These are phyloP conservation scores for Morinoia aosen DNA, from an alignment of 2,888 invertebrate genomes.

Conservation along the genomic window DNA sequence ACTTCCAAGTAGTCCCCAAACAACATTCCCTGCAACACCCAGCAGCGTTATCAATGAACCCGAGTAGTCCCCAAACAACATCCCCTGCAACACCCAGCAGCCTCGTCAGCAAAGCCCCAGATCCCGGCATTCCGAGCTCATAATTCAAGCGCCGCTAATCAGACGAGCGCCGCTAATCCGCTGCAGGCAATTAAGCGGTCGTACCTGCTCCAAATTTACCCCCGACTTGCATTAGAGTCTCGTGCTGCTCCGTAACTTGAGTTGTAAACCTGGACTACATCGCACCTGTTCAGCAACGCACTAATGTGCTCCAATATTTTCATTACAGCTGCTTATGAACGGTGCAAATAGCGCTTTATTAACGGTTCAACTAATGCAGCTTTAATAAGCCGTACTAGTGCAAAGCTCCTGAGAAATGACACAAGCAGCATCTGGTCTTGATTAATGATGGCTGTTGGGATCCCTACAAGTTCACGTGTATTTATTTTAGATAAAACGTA, in stretches of 20 bases:
- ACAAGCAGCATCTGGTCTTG: no score
- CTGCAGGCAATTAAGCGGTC: neutral
- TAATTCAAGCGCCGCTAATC: slow-evolving; percentile 1
- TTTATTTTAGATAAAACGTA: no score
- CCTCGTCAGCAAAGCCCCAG: neutral
- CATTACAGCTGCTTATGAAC: neutral
- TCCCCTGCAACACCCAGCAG: neutral
- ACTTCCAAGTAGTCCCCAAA: no score
- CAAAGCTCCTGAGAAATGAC: no score
- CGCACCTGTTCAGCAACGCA: neutral
- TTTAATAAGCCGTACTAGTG: no score
- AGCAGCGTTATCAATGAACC: no score
- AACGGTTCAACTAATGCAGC: no score
- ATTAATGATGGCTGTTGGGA: no score
- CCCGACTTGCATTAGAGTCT: neutral
- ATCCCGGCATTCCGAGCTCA: neutral
- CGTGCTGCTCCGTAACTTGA: neutral
- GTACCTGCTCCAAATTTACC: neutral
- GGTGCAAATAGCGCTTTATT: no score
- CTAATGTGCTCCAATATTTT: neutral
- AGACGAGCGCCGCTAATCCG: neutral
- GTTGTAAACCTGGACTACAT: neutral
- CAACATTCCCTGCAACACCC: no score
- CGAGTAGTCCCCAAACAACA: no score
- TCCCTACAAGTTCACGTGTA: no score